Evolutionary conservation across 1,140 invertebrate genomes (phyloP).

Genomic region (Drosophila neocordata): DNA sequence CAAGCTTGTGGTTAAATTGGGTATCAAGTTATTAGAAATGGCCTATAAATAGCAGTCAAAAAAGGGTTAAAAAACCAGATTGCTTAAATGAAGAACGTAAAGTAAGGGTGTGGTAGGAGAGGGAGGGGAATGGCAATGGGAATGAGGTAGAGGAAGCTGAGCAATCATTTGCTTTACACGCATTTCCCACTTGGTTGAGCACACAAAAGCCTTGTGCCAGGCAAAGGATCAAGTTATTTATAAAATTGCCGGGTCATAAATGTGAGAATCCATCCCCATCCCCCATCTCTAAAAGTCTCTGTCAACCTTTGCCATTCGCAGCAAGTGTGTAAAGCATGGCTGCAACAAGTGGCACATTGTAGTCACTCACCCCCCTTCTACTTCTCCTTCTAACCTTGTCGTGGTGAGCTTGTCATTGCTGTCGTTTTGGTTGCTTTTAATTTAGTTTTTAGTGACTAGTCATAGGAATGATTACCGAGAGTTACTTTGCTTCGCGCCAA

Average conservation of each 20-base stretch:
- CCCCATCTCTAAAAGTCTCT: neutral
- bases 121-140: neutral
- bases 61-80: too few relatives aligned
- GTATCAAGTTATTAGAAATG: neutral
- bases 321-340: conserved; percentile 4
- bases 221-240: conserved; percentile 71
- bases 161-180: conserved; percentile 32
- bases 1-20: neutral
- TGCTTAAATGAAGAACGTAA: too few relatives aligned
- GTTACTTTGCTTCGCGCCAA: too few relatives aligned
- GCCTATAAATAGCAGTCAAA: conserved; percentile 33
- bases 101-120: too few relatives aligned
- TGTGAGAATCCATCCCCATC: neutral
- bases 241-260: conserved; percentile 36
- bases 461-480: too few relatives aligned
- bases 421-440: neutral
- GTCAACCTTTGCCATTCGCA: conserved; percentile 1
- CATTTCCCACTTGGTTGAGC: conserved; percentile 64
- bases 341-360: conserved; percentile 72
- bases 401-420: neutral
- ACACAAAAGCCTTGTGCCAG: conserved; percentile 40
- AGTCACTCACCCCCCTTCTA: conserved; percentile 20
- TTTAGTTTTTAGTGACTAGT: too few relatives aligned
- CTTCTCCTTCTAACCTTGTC: neutral
- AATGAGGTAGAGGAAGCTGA: neutral